Evolutionary conservation across 1,140 invertebrate genomes (phyloP).

Genomic region (Telenomus remus): DNA sequence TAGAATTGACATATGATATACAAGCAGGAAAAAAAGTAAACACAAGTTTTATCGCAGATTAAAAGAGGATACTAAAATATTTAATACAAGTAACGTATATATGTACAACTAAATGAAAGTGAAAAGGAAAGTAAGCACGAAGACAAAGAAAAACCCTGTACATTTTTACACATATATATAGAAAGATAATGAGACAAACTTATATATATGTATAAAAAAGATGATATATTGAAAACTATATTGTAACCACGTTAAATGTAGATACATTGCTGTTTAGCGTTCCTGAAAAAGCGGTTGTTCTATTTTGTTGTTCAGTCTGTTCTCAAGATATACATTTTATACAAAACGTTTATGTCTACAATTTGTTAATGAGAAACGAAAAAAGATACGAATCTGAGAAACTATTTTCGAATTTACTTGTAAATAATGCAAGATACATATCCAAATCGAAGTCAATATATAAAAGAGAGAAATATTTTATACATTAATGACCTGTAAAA

Average conservation of each 20-base stretch:
- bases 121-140: no score
- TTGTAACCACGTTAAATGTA: conserved; percentile 25
- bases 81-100: conserved; percentile 7
- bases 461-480: conserved; percentile 6
- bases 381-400: background rate
- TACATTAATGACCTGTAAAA: conserved; percentile 2
- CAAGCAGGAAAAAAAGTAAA: no score
- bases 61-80: conserved; percentile 21
- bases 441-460: background rate
- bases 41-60: conserved; percentile 31
- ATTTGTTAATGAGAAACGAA: background rate
- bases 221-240: conserved; percentile 3
- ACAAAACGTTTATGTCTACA: conserved; percentile 14
- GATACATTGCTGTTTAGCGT: conserved; percentile 15
- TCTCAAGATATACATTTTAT: conserved; percentile 33
- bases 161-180: conserved; percentile 30
- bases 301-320: conserved; percentile 15
- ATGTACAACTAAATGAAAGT: background rate
- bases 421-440: conserved; percentile 23
- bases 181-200: conserved; percentile 1
- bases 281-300: background rate
- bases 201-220: conserved; percentile 32
- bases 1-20: conserved; percentile 35
- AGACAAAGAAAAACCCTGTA: background rate
- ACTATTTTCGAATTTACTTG: conserved; percentile 13